A percentile compares a stretch with the other conserved stretches of the same genome.
Evolutionary conservation across 2,113 vertebrate species (phyloP).

Genomic region (Strix aluco): DNA sequence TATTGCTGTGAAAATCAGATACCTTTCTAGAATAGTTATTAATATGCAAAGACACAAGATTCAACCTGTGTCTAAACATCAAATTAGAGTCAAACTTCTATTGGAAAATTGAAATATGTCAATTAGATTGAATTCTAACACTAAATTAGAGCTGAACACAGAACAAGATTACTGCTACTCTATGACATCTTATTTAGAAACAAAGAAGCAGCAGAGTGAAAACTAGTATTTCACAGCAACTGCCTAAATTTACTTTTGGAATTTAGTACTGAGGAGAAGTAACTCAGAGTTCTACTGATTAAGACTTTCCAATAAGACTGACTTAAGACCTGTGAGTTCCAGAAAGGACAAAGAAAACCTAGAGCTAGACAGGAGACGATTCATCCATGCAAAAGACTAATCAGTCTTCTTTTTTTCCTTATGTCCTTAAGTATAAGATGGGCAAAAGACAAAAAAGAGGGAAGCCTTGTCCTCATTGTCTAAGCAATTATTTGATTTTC

Average conservation of each 20-base stretch:
- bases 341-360: background rate
- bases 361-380: background rate
- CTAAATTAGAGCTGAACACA: constrained; percentile 5
- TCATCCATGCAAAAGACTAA: background rate
- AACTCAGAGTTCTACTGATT: background rate
- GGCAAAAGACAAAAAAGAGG: background rate
- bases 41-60: constrained; percentile 47
- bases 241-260: background rate
- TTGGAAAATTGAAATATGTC: constrained; percentile 28
- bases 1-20: constrained; percentile 50
- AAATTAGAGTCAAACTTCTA: constrained; percentile 18
- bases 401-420: background rate
- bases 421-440: background rate
- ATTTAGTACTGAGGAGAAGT: background rate
- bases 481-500: background rate
- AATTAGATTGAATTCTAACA: constrained; percentile 3
- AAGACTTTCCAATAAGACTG: background rate
- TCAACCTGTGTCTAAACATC: constrained; percentile 36
- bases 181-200: background rate
- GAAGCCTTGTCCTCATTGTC: background rate
- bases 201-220: background rate
- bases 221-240: background rate
- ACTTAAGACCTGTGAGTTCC: background rate
- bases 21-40: constrained; percentile 48
- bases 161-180: background rate